Percentiles rank a stretch among this genome's conserved stretches.
These are phyloP conservation scores for Papilio dardanus DNA, from an alignment of 1,140 invertebrate genomes.

Conservation along the genomic window DNA sequence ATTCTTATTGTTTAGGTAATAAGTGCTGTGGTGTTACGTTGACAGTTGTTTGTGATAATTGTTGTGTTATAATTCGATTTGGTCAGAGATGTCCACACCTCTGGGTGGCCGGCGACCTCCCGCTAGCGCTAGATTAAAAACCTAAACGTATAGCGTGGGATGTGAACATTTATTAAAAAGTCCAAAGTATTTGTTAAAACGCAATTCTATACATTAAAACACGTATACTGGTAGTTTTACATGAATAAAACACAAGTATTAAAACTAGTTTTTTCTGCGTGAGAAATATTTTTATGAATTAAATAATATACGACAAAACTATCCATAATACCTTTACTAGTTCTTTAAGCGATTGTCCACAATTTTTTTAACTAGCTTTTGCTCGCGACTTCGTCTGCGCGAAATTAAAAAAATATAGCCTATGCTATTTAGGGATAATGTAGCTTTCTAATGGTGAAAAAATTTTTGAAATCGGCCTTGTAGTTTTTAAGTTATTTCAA, in stretches of 20 bases:
- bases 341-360: no score
- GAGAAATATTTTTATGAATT: neutral
- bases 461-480: no score
- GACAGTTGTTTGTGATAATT: conserved; percentile 35
- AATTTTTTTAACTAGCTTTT: no score
- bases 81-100: conserved; percentile 73
- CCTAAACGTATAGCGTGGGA: conserved; percentile 64
- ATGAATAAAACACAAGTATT: conserved; percentile 45
- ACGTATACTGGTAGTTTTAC: conserved; percentile 39
- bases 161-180: conserved; percentile 72
- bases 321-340: no score
- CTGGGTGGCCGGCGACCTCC: conserved; percentile 74
- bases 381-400: no score
- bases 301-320: no score
- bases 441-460: no score
- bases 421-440: no score
- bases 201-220: conserved; percentile 37
- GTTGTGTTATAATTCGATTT: conserved; percentile 69
- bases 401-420: no score
- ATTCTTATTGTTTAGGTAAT: conserved; percentile 41
- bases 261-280: neutral
- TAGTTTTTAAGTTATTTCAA: no score
- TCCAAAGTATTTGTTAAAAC: conserved; percentile 66
- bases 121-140: conserved; percentile 69
- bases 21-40: conserved; percentile 31